phyloP scores from a whole-genome alignment of 2,888 invertebrate species.

The Lasioglossum vierecki region DNA sequence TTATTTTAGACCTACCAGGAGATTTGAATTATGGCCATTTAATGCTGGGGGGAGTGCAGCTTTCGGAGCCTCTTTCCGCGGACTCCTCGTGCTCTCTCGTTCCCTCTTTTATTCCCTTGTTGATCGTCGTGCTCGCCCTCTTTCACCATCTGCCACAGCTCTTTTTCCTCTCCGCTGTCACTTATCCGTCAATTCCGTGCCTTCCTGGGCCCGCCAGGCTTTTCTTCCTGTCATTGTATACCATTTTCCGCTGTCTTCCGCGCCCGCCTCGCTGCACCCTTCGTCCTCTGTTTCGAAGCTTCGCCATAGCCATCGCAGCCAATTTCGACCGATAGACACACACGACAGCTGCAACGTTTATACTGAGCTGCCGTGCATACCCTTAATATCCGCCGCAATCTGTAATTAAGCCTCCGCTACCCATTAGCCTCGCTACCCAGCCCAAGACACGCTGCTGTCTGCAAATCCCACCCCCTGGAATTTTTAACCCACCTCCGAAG shows the following conservation, averaged over 20 bases:
- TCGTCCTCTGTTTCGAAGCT: conserved; percentile 4
- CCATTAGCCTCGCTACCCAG: conserved; percentile 72
- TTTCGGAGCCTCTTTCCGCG: conserved; percentile 3
- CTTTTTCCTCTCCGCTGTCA: conserved; percentile 8
- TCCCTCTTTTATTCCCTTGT: conserved; percentile 3
- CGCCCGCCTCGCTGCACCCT: background rate
- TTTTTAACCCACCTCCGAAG: background rate
- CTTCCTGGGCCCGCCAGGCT: background rate
- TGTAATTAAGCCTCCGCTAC: conserved; percentile 72
- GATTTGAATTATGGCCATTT: conserved; percentile 71
- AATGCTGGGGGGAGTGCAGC: conserved; percentile 45
- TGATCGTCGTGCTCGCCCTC: background rate
- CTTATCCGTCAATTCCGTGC: conserved; percentile 15
- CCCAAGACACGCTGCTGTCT: conserved; percentile 46
- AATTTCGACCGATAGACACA: conserved; percentile 72
- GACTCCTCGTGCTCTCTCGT: conserved; percentile 4
- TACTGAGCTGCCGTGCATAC: conserved; percentile 73
- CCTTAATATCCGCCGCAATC: conserved; percentile 74
- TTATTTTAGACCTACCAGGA: conserved; percentile 68
- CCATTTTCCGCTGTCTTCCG: background rate
- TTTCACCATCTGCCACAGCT: conserved; percentile 1
- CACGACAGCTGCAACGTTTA: conserved; percentile 72
- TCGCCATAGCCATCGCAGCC: conserved; percentile 53
- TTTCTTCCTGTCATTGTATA: background rate
- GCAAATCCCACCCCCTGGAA: conserved; percentile 30